phyloP scores from a whole-genome alignment of 2,113 vertebrate species.

The Poeciliopsis retropinna region DNA sequence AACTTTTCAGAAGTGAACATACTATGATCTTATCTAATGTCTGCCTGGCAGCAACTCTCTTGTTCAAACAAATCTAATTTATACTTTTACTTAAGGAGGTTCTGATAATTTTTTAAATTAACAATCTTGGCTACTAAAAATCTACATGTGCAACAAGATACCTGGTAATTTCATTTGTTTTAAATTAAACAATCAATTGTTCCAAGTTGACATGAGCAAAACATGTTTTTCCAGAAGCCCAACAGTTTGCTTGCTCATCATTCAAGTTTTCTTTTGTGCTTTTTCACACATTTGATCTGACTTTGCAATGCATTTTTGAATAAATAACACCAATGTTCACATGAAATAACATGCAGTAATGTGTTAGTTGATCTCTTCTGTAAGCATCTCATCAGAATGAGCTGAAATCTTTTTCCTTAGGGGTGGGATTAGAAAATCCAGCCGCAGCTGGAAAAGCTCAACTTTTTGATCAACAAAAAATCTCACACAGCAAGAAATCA shows the following conservation, averaged over 20 bases:
- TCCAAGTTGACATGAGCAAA: not conserved
- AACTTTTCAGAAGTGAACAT: not conserved
- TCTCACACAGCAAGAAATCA: not conserved
- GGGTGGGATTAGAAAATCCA: constrained; percentile 23
- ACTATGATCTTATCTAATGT: too few species aligned
- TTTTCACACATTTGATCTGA: not conserved
- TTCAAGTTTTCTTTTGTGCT: not conserved
- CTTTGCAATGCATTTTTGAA: not conserved
- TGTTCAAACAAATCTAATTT: too few species aligned
- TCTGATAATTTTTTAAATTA: too few species aligned
- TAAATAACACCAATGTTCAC: not conserved
- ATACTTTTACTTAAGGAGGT: too few species aligned
- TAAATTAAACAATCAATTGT: not conserved
- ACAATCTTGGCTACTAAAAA: too few species aligned
- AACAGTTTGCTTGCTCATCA: too few species aligned
- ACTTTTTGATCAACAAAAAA: constrained; percentile 18
- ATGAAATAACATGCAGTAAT: not conserved
- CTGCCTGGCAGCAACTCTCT: too few species aligned
- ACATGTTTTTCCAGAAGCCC: not conserved
- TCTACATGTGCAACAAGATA: too few species aligned
- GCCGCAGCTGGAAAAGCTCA: constrained; percentile 1
- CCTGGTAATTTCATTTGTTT: too few species aligned
- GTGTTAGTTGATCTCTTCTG: not conserved
- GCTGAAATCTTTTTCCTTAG: constrained; percentile 12
- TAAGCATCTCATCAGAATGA: constrained; percentile 10